These are phyloP conservation scores for Otus sunia DNA, from an alignment of 2,113 vertebrate species.

Conservation along the genomic window DNA sequence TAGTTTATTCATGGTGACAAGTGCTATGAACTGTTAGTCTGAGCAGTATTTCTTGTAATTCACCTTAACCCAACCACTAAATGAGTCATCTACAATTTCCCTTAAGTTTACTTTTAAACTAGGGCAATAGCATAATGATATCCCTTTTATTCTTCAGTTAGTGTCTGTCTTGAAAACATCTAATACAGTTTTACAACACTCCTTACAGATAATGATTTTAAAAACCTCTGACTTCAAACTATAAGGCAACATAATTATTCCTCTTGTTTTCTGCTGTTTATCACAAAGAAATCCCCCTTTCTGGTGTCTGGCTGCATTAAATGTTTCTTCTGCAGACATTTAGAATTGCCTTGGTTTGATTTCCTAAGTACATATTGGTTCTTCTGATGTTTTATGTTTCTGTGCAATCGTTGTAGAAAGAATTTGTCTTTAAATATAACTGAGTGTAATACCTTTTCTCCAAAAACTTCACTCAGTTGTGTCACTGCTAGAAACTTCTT, in stretches of 20 bases:
- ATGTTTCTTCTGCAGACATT: background rate
- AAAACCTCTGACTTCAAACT: background rate
- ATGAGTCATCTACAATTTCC: background rate
- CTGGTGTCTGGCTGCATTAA: background rate
- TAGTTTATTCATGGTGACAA: conserved; percentile 16
- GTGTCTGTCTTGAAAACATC: background rate
- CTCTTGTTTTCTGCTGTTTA: background rate
- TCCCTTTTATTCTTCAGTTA: background rate
- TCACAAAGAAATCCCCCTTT: background rate
- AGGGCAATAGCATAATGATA: background rate
- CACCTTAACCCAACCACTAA: background rate
- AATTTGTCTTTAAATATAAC: background rate
- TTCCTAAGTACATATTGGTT: background rate
- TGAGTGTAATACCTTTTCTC: background rate
- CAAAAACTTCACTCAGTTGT: background rate
- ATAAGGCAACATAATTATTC: background rate
- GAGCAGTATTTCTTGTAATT: conserved; percentile 19
- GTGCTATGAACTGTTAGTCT: conserved; percentile 16
- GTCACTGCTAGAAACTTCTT: background rate
- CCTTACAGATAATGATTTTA: background rate
- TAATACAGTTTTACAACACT: background rate
- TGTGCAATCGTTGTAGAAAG: background rate
- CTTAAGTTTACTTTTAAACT: background rate
- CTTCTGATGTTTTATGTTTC: background rate
- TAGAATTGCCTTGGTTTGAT: background rate